Evolutionary conservation across 2,113 vertebrate genomes (phyloP).

Genomic region (Scopus umbretta): DNA sequence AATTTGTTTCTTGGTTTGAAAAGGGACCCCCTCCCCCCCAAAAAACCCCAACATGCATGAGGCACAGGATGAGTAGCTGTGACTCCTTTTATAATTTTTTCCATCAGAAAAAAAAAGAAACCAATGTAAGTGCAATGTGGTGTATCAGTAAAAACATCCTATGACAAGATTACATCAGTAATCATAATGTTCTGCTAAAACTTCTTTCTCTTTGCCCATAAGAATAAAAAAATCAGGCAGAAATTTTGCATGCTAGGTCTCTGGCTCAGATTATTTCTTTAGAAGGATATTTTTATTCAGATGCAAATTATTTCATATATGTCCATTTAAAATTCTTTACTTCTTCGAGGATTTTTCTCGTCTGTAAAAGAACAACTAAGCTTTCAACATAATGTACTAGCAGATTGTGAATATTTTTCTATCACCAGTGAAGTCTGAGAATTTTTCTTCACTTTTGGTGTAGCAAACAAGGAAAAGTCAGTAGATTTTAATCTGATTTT

Average conservation of each 20-base stretch:
- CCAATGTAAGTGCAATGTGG: neutral
- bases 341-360: neutral
- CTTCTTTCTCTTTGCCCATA: neutral
- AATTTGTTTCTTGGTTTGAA: neutral
- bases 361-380: neutral
- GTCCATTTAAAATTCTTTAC: neutral
- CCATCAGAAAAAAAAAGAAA: no score
- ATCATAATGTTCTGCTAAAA: neutral
- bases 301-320: neutral
- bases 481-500: neutral
- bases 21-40: rapidly evolving
- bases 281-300: neutral
- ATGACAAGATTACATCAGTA: neutral
- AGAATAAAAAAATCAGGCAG: neutral
- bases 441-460: neutral
- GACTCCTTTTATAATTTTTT: neutral
- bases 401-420: neutral
- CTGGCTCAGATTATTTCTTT: neutral
- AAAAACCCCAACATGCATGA: neutral
- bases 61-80: neutral
- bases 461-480: neutral
- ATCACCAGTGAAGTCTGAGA: neutral
- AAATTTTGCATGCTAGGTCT: neutral
- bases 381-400: neutral
- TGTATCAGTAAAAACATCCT: neutral